Evolutionary conservation across 1,140 invertebrate species (phyloP).

Genomic region (Drosophila mauritiana): DNA sequence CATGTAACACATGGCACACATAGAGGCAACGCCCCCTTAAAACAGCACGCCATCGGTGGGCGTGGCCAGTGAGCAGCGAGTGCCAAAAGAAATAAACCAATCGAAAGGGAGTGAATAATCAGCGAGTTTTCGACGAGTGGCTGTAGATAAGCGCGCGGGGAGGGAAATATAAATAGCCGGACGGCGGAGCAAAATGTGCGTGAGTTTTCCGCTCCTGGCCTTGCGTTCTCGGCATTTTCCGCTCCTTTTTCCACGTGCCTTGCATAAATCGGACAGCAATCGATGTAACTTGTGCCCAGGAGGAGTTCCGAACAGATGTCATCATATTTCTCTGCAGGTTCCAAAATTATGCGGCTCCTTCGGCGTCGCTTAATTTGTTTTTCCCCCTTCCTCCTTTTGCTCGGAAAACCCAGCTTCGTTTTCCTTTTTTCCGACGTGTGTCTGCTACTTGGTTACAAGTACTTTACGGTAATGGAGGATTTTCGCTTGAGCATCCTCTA

Average conservation of each 20-base stretch:
- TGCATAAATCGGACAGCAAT: conserved; percentile 79
- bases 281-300: conserved; percentile 75
- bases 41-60: conserved; percentile 21
- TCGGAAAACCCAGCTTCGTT: not conserved
- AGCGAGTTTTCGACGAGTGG: conserved; percentile 63
- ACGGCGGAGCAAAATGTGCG: conserved; percentile 30
- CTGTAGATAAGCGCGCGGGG: conserved; percentile 65
- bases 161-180: conserved; percentile 40
- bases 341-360: conserved; percentile 52
- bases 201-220: conserved; percentile 48
- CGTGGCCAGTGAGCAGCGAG: conserved; percentile 59
- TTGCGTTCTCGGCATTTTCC: conserved; percentile 9
- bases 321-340: conserved; percentile 54
- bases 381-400: conserved; percentile 13
- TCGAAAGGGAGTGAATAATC: conserved; percentile 25
- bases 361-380: conserved; percentile 73
- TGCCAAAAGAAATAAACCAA: conserved; percentile 48
- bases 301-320: conserved; percentile 63
- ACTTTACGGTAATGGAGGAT: conserved; percentile 85
- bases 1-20: conserved; percentile 44
- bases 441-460: conserved; percentile 82
- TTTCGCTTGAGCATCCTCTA: conserved; percentile 84
- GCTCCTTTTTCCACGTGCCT: conserved; percentile 66
- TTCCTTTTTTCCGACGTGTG: conserved; percentile 30
- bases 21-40: conserved; percentile 43